Evolutionary conservation across 2,113 vertebrate species (phyloP).

Genomic region (Brachyhypopomus occidentalis): DNA sequence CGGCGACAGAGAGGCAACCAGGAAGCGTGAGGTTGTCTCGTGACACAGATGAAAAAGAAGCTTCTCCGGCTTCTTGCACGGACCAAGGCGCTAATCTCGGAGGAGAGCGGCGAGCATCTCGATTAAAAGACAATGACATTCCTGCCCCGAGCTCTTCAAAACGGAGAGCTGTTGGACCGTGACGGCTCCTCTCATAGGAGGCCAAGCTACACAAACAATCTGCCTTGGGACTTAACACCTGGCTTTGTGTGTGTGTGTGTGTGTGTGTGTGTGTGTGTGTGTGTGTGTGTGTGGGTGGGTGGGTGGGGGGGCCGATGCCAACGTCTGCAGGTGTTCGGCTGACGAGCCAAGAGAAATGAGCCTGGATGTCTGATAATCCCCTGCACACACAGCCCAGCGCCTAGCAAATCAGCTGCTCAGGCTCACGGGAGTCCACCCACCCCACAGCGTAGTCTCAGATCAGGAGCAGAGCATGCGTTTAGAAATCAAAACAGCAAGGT

Average conservation of each 20-base stretch:
- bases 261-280: slow-evolving; percentile 38
- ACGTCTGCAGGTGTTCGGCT: slow-evolving; percentile 64
- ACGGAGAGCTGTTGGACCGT: slow-evolving; percentile 57
- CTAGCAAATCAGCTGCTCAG: neutral
- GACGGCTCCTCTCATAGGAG: slow-evolving; percentile 55
- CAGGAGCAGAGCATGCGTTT: neutral
- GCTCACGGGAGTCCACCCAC: neutral
- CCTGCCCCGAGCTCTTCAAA: slow-evolving; percentile 58
- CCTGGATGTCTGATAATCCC: slow-evolving; percentile 66
- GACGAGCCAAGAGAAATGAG: slow-evolving; percentile 50
- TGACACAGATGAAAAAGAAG: slow-evolving; percentile 4
- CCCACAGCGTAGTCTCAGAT: neutral
- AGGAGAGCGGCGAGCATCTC: slow-evolving; percentile 30
- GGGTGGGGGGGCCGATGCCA: too few relatives aligned
- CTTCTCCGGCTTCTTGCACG: neutral
- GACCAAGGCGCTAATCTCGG: slow-evolving; percentile 21
- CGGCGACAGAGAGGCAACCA: neutral
- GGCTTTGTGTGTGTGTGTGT: slow-evolving; percentile 55
- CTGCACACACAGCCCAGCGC: slow-evolving; percentile 45
- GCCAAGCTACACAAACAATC: slow-evolving; percentile 63
- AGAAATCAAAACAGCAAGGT: slow-evolving; percentile 4
- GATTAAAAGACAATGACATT: slow-evolving; percentile 52
- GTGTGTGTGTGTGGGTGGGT: slow-evolving; percentile 46
- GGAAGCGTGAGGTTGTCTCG: neutral
- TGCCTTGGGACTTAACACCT: slow-evolving; percentile 65